Percentiles rank a stretch among this genome's conserved stretches.
Evolutionary conservation across 2,888 invertebrate species (phyloP).

Genomic region (Zygothrica quintamaculata): DNA sequence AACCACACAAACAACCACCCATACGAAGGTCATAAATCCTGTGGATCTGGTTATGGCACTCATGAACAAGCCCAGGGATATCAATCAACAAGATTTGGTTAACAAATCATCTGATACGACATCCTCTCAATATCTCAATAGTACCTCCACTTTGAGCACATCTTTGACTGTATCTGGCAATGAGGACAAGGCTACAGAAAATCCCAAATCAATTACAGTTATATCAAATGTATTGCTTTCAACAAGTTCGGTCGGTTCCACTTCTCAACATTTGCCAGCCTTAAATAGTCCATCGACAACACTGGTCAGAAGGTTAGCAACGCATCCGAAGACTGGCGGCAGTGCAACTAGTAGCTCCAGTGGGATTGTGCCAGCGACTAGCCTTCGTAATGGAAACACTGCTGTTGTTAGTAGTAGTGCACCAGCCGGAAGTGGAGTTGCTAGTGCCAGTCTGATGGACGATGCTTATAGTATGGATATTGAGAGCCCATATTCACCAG

Average conservation of each 20-base stretch:
- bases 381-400: constrained; percentile 49
- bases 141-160: constrained; percentile 51
- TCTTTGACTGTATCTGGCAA: constrained; percentile 55
- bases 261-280: constrained; percentile 82
- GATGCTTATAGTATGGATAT: constrained; percentile 87
- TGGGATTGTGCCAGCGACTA: constrained; percentile 40
- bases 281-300: constrained; percentile 83
- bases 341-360: constrained; percentile 79
- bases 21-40: constrained; percentile 85
- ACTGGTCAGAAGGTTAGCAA: constrained; percentile 68
- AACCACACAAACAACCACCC: constrained; percentile 85
- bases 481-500: constrained; percentile 95
- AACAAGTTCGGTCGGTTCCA: constrained; percentile 55
- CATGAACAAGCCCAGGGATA: constrained; percentile 84
- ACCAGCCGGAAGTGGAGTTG: too few relatives aligned
- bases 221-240: constrained; percentile 82
- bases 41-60: constrained; percentile 87
- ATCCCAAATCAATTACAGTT: constrained; percentile 75
- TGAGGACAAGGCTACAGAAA: constrained; percentile 75
- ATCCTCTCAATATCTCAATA: constrained; percentile 72
- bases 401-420: constrained; percentile 29
- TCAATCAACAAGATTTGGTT: constrained; percentile 68
- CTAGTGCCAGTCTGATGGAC: constrained; percentile 83
- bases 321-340: constrained; percentile 75
- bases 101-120: constrained; percentile 73